A percentile compares a stretch with the other conserved stretches of the same genome.
These are phyloP conservation scores for Eclectus roratus DNA, from an alignment of 2,113 vertebrate species.

Conservation along the genomic window DNA sequence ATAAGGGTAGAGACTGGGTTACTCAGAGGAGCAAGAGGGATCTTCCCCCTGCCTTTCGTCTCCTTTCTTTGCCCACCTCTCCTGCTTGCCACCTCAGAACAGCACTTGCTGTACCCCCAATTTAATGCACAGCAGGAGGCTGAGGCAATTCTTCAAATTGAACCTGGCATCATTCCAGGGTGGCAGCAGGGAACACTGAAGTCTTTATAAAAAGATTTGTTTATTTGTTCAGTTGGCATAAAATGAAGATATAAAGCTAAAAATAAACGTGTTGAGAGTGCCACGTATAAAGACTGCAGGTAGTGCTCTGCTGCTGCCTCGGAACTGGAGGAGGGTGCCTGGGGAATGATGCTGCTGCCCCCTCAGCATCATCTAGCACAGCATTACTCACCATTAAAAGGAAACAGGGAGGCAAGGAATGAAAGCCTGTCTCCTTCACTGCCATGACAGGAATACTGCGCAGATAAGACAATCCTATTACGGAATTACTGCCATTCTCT, in stretches of 20 bases:
- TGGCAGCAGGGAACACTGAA: neutral
- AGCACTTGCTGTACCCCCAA: neutral
- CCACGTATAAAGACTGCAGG: neutral
- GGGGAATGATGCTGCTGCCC: neutral
- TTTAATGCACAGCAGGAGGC: neutral
- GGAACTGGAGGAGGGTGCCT: neutral
- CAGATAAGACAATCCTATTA: neutral
- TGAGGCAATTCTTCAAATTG: neutral
- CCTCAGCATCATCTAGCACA: too few species aligned
- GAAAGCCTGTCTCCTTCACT: neutral
- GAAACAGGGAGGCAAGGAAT: neutral
- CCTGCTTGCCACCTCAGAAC: neutral
- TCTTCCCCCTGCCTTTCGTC: neutral
- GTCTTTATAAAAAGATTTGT: neutral
- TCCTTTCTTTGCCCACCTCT: neutral
- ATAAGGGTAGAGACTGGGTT: neutral
- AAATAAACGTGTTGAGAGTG: neutral
- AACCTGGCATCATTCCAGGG: neutral
- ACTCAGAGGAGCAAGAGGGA: neutral
- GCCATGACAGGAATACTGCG: neutral
- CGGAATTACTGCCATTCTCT: neutral
- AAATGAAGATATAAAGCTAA: neutral
- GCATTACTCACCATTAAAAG: neutral
- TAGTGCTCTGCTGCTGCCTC: neutral
- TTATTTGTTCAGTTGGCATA: conserved; percentile 7